Base-by-base conservation (phyloP, 2,888 invertebrate genomes). In the Synanthedon tipuliformis region DNA sequence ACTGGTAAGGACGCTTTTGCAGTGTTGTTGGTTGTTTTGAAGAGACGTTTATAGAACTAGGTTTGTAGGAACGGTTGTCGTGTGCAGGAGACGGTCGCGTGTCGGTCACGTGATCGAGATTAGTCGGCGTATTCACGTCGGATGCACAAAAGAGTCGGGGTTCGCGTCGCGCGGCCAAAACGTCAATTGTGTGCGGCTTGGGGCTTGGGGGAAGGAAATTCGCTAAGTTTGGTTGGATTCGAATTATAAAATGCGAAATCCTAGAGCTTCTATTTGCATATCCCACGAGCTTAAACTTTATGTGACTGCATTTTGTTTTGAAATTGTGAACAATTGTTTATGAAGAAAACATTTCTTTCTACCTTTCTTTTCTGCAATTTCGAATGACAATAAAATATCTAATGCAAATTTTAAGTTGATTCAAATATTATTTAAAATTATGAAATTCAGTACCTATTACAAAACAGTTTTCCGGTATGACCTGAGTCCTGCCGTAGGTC, bases 181-280 rank as follows among this genome's bases (percentile, higher is more conserved):
- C 82, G 81, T 79, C 83, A 79, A 79, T 82, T 77, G 81, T 79
- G 75, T 78, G 71, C 71, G 72, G 76, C 73, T 81, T 77, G 78
- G 34, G 34, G 34, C 34, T 34, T 34, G 34, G 34, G 73, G 83
- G 86, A 79, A 71, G 73, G 71, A 71, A 80, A 80, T 76, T 74
- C 84, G 75, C 78, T 76, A 82, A 84, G 83, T 80, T 81, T 69
- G 85, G 83, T 83, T 68, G 75, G 77, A 80, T 85, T 84, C 78
- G 69, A 86, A 84, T 86, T 86, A 84, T 83, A 81, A 23, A 83
- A 86, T 80, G 71, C 75, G 78, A 72, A 75, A 75, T 71, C 61
- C 72, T 75, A 69, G 68, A 69, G 66, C 68, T 73, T 71, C 73
- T 86, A 86, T 86, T 86, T 86, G 82, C 84, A 85, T 84, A 83